Conservation (phyloP, 1,140 invertebrate genomes). For the Diploscapter pachys region DNA sequence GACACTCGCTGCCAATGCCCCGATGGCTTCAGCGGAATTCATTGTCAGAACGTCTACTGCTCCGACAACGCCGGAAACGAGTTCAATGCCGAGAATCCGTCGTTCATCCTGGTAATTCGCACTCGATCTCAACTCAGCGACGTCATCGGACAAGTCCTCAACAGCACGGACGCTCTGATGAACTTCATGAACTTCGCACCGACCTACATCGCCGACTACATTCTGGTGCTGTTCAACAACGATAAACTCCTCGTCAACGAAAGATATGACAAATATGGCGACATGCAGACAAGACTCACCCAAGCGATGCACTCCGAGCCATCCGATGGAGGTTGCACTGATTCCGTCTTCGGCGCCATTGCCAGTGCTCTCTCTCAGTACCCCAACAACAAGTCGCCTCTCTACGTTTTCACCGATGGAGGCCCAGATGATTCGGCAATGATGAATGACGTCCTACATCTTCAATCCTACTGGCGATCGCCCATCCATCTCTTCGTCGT, state of each 20-base stretch:
- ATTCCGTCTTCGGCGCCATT: conserved; percentile 26
- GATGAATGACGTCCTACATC: conserved; percentile 25
- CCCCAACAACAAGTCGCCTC: conserved; percentile 26
- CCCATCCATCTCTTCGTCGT: conserved; percentile 23
- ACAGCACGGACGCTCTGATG: not conserved
- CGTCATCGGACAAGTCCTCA: conserved; percentile 14
- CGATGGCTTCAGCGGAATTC: conserved; percentile 30
- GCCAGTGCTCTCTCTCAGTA: conserved; percentile 13
- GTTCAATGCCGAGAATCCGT: conserved; percentile 25
- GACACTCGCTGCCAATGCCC: conserved; percentile 27
- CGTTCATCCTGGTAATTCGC: conserved; percentile 30
- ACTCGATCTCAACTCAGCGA: conserved; percentile 25
- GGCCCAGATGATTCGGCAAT: conserved; percentile 23
- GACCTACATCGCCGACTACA: conserved; percentile 27
- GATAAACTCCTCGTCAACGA: conserved; percentile 11
- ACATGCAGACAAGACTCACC: conserved; percentile 5
- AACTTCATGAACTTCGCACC: conserved; percentile 17
- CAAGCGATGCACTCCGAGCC: conserved; percentile 17
- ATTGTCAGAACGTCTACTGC: conserved; percentile 35
- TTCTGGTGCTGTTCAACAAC: conserved; percentile 35
- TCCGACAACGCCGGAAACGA: conserved; percentile 22
- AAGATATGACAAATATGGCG: conserved; percentile 8
- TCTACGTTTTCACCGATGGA: conserved; percentile 41
- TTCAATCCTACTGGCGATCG: conserved; percentile 30
- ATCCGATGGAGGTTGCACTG: conserved; percentile 23